Conservation (phyloP, 2,113 vertebrate genomes). For the Uropsilus gracilis region DNA sequence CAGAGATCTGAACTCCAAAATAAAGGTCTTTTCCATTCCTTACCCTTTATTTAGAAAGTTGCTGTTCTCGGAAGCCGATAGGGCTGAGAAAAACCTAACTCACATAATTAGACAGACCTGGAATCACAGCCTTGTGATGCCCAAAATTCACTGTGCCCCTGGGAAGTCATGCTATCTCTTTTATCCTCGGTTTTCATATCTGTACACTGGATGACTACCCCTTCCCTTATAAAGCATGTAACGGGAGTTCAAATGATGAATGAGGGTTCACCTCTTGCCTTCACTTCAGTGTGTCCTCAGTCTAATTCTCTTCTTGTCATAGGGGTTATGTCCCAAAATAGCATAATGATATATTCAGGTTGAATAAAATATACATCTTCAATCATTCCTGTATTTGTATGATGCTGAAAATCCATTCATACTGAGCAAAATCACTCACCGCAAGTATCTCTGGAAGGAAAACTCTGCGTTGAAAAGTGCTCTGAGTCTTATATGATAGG, state of each 20-base stretch:
- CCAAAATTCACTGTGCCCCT: neutral
- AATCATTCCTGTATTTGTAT: conserved; percentile 23
- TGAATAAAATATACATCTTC: conserved; percentile 29
- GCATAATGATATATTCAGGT: conserved; percentile 12
- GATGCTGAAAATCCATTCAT: conserved; percentile 1
- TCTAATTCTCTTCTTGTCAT: conserved; percentile 33
- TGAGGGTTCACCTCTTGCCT: neutral
- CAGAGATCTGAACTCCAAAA: conserved; percentile 13
- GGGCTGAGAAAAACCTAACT: neutral
- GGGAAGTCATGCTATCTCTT: neutral
- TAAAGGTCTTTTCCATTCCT: neutral
- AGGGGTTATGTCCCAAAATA: neutral
- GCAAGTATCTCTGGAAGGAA: conserved; percentile 29
- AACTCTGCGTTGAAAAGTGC: neutral
- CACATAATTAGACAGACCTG: neutral
- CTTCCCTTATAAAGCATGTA: neutral
- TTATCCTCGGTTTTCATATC: neutral
- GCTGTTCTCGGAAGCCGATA: neutral
- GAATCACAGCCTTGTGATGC: neutral
- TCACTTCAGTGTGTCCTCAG: neutral
- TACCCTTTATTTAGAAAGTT: neutral
- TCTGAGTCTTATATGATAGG: neutral
- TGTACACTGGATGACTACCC: neutral
- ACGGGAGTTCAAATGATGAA: conserved; percentile 23
- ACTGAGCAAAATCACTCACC: conserved; percentile 20